A percentile compares a stretch with the other conserved stretches of the same genome.
Evolutionary conservation across 1,140 invertebrate genomes (phyloP).

Genomic region (Scaptomyza pallida): DNA sequence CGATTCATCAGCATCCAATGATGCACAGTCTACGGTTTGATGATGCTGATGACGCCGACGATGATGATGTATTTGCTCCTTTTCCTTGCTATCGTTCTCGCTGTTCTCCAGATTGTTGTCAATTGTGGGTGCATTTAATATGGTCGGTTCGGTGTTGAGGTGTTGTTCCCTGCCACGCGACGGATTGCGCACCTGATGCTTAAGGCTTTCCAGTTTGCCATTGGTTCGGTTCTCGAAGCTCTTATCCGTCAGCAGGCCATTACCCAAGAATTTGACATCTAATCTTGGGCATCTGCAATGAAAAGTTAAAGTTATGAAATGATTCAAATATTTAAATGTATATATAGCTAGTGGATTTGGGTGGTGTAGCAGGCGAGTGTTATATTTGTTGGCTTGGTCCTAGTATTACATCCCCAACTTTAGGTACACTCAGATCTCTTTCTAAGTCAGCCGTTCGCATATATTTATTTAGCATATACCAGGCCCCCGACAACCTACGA

Average conservation of each 20-base stretch:
- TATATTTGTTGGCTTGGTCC: no score
- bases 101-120: conserved; percentile 68
- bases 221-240: conserved; percentile 38
- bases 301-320: background rate
- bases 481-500: no score
- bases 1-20: conserved; percentile 13
- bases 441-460: no score
- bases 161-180: conserved; percentile 24
- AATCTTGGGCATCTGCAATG: conserved; percentile 70
- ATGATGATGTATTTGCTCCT: conserved; percentile 41
- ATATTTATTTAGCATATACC: no score
- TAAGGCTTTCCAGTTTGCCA: conserved; percentile 27
- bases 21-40: conserved; percentile 7
- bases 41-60: conserved; percentile 59
- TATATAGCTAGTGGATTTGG: no score
- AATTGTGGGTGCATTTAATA: conserved; percentile 58
- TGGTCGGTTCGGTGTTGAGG: conserved; percentile 56
- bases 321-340: background rate
- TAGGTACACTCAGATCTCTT: no score
- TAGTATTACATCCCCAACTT: no score
- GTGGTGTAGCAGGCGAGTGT: no score
- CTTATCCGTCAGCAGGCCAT: conserved; percentile 39
- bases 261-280: conserved; percentile 63
- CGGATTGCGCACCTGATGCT: conserved; percentile 35
- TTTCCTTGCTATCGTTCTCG: conserved; percentile 43